These are phyloP conservation scores for Neoscelio sp. DNA, from an alignment of 2,888 invertebrate genomes.

Conservation along the genomic window DNA sequence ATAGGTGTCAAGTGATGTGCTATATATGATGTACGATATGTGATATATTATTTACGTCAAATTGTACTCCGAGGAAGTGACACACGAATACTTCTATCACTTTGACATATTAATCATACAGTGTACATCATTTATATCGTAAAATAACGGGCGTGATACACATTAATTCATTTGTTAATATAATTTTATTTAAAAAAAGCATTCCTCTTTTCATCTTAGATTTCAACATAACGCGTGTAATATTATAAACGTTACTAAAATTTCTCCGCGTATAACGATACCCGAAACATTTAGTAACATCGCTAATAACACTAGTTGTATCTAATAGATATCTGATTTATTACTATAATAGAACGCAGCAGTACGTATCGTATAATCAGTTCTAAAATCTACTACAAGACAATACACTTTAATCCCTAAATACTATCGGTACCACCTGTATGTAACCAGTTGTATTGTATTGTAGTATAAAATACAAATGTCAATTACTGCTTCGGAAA, in stretches of 20 bases:
- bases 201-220: not conserved
- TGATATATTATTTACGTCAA: too few relatives aligned
- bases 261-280: not conserved
- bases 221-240: too few relatives aligned
- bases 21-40: too few relatives aligned
- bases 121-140: slow-evolving; percentile 10
- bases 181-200: slow-evolving; percentile 10
- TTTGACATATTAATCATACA: slow-evolving; percentile 28
- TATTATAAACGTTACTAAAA: too few relatives aligned
- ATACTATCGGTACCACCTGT: not conserved
- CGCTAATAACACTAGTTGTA: slow-evolving; percentile 3
- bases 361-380: not conserved
- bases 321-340: slow-evolving; percentile 17
- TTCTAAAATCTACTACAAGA: slow-evolving; percentile 4
- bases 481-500: too few relatives aligned
- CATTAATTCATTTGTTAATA: slow-evolving; percentile 21
- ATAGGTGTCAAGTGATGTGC: too few relatives aligned
- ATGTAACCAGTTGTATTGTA: too few relatives aligned
- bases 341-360: not conserved
- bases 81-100: not conserved
- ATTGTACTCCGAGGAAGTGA: too few relatives aligned
- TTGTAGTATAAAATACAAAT: too few relatives aligned
- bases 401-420: not conserved
- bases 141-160: slow-evolving; percentile 9
- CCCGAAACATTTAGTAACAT: too few relatives aligned